Evolutionary conservation across 2,113 vertebrate species (phyloP).

Genomic region (Varanus salvator): DNA sequence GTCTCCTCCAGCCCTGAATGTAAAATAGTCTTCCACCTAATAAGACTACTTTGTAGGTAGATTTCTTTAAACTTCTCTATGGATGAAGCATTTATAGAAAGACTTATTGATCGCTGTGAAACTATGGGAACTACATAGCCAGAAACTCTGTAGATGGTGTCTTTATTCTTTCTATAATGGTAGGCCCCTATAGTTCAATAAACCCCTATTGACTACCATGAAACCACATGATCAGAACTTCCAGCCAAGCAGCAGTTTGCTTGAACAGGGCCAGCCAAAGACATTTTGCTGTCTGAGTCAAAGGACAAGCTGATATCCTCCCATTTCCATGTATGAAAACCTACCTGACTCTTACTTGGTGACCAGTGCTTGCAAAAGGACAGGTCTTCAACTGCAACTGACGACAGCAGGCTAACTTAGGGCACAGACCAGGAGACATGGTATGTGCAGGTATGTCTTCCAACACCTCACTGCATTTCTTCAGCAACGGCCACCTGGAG

Average conservation of each 20-base stretch:
- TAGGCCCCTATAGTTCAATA: background rate
- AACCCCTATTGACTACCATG: background rate
- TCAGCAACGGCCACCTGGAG: too few relatives aligned
- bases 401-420: too few relatives aligned
- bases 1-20: background rate
- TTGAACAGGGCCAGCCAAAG: background rate
- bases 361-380: too few relatives aligned
- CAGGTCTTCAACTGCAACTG: too few relatives aligned
- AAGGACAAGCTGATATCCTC: too few relatives aligned
- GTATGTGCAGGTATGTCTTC: too few relatives aligned
- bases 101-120: background rate
- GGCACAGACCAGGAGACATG: too few relatives aligned
- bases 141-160: background rate
- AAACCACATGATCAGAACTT: background rate
- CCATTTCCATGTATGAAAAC: too few relatives aligned
- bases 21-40: background rate
- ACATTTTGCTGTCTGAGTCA: too few relatives aligned
- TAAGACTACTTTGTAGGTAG: background rate
- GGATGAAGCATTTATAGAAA: background rate
- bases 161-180: background rate
- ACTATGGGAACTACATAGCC: background rate
- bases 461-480: too few relatives aligned
- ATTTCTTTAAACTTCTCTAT: background rate
- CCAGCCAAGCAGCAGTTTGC: background rate
- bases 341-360: too few relatives aligned